Base-by-base conservation (phyloP, 1,140 invertebrate species). In the Oncopodura yosiiana region DNA sequence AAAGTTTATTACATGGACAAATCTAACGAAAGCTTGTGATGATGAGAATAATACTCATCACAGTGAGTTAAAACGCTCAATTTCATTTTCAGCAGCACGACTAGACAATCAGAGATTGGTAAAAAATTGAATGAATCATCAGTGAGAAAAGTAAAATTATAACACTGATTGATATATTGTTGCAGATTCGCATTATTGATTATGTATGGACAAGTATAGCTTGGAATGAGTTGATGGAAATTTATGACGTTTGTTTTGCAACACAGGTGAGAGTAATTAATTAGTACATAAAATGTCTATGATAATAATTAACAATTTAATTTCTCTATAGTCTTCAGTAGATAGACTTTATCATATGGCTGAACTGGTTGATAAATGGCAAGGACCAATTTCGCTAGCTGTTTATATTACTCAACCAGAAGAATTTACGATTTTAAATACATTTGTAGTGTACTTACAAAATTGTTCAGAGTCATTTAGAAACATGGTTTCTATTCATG, bases 141-240 rank as follows among this genome's bases (percentile, higher is more conserved):
- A n/a, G n/a, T n/a, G 2, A 34, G 2, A 19, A 19, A 12, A 36
- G 30, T 30, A 48, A n/a, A 45, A 21, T 27, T 16, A 27, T 45
- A 6, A 43, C 4, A 8, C 14, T 34, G 6, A 14, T 34, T 34
- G 6, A 8, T 21, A 19, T 4, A 3, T 53, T 0, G 16, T 14
- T 49, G 3, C 18, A 56, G 53, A 56, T 56, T 8, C 27, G 19
- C 49, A 56, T 56, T 26, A 42, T 30, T 24, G 53, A 56, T n/a
- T 49, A 29, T 34, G 37, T 56, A 18, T 30, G 53, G 0, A 49
- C 39, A 8, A 46, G 44, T 12, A 49, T 32, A 18, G 16, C 16
- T 14, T 56, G 53, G 53, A 39, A 56, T 27, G 39, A 27, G 16
- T 39, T 56, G 8, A 36, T 38, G 11, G 43, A 19, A 19, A 21